Base-by-base conservation (phyloP, 2,797 vertebrate species). In the Muscicapa striata region DNA sequence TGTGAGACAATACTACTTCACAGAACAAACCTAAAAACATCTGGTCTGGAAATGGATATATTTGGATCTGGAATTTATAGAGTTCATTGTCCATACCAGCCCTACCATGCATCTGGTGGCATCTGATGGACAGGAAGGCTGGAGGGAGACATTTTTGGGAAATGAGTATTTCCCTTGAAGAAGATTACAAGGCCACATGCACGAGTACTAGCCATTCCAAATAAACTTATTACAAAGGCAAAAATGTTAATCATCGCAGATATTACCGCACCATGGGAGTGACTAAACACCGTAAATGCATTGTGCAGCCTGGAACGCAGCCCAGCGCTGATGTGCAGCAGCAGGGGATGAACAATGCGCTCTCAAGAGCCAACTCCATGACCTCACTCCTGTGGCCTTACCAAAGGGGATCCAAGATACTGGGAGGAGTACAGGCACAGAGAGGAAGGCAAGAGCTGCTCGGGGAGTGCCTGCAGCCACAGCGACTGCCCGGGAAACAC, bases 191-290 rank as follows among this genome's bases (percentile, higher is more conserved):
- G 52, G 82, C 38, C 62, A 72, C 73, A 49, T 0, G 58, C 52
- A 70, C 15, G 9, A 64, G 36, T 5, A 57, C 49, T 23, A 46
- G 52, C 83, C 75, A 32, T 52, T 58, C 64, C 75, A 67, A 91
- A 66, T 68, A 86, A 91, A 76, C 61, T 61, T 57, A 61, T 64
- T 78, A 90, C 76, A 86, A 59, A 89, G 79, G 66, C 92, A 92
- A 85, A 92, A 93, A 64, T 9, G 36, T 80, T 90, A 61, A 57
- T 85, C 34, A 85, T 18, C 22, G 9, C 74, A 77, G 70, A 62
- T 52, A 61, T 10, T 79, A 43, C 90, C 6, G 24, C 66, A 62
- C 58, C 67, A 26, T 1, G 66, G 79, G 66, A 58, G 80, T 75
- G 94, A 77, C 67, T 85, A 64, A 77, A 83, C 52, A 15, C 30